A percentile compares a stretch with the other conserved stretches of the same genome.
phyloP scores from a whole-genome alignment of 1,140 invertebrate species.

The Octopus sinensis region DNA sequence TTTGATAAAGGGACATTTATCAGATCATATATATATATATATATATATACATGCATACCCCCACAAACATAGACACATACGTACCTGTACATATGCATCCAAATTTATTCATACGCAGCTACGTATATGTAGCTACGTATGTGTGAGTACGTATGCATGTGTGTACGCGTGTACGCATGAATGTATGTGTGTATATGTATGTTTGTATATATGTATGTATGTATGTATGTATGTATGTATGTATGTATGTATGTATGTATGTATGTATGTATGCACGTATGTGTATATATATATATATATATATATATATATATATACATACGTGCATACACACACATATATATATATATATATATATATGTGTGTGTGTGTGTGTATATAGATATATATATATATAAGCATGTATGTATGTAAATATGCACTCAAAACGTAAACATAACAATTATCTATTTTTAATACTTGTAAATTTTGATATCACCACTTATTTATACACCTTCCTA shows the following conservation, averaged over 20 bases:
- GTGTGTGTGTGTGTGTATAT: background rate
- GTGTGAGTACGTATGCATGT: background rate
- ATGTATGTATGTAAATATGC: background rate
- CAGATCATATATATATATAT: slow-evolving; percentile 1
- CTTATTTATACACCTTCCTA: background rate
- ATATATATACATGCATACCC: background rate
- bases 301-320: background rate
- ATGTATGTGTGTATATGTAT: background rate
- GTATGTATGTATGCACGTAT: slow-evolving; percentile 8
- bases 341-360: slow-evolving; percentile 8
- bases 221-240: background rate
- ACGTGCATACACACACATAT: background rate
- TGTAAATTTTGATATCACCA: too few relatives aligned
- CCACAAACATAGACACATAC: background rate
- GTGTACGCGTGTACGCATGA: background rate
- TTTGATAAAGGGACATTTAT: too few relatives aligned
- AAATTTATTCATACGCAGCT: background rate
- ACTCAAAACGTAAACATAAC: too few relatives aligned
- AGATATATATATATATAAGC: slow-evolving; percentile 3
- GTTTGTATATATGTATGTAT: background rate
- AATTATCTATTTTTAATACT: background rate
- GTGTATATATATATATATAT: slow-evolving; percentile 15
- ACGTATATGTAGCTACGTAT: background rate
- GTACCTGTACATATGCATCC: background rate
- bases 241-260: background rate